A percentile compares a stretch with the other conserved stretches of the same genome.
These are phyloP conservation scores for Ameiurus melas DNA, from an alignment of 2,113 vertebrate genomes.

Conservation along the genomic window DNA sequence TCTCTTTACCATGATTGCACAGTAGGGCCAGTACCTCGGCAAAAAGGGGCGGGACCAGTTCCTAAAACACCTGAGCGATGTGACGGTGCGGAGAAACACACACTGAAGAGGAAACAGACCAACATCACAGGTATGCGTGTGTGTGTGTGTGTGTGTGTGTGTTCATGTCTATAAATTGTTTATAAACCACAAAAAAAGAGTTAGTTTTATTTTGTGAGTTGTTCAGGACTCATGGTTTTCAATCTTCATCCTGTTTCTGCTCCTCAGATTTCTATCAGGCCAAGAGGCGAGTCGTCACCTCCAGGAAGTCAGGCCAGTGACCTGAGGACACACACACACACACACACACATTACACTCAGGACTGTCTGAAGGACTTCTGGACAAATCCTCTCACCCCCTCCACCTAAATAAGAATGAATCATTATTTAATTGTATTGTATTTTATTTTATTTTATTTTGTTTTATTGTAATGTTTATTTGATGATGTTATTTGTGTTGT, in stretches of 20 bases:
- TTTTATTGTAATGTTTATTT: slow-evolving; percentile 5
- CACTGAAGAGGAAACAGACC: slow-evolving; percentile 23
- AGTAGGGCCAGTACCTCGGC: not conserved
- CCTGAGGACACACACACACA: not conserved
- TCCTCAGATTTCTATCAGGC: slow-evolving; percentile 85
- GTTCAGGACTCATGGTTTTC: not conserved
- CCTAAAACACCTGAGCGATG: not conserved
- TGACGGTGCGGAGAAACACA: not conserved
- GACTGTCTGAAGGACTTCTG: slow-evolving; percentile 45
- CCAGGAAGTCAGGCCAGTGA: slow-evolving; percentile 79
- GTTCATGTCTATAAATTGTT: not conserved
- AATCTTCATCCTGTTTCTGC: not conserved
- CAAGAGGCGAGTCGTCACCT: slow-evolving; percentile 74
- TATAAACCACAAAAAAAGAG: no score
- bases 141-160: not conserved
- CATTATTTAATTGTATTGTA: not conserved
- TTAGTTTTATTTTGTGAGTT: not conserved
- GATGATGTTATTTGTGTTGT: not conserved
- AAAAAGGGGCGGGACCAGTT: not conserved
- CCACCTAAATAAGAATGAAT: not conserved
- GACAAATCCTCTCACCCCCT: not conserved
- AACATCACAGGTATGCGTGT: slow-evolving; percentile 1
- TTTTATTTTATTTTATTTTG: not conserved
- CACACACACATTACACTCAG: slow-evolving; percentile 53
- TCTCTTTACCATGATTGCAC: not conserved